Conservation (phyloP, 2,113 vertebrate genomes). For the Grantiella picta region DNA sequence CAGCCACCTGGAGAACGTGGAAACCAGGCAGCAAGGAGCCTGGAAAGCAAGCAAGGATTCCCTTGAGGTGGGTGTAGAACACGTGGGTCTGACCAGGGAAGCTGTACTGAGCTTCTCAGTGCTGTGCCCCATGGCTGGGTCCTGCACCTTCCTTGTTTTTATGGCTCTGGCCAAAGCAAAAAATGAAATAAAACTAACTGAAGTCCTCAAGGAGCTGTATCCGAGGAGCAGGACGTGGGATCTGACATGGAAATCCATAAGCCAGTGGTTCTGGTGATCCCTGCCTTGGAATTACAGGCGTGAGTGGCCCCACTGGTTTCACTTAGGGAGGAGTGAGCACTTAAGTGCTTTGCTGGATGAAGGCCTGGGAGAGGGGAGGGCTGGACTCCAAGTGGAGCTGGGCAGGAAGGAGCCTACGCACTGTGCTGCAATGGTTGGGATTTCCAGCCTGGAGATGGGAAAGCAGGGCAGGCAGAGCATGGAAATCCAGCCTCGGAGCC, state of each 20-base stretch:
- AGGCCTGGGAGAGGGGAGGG: conserved; percentile 43
- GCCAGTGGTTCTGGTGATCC: neutral
- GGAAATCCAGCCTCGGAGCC: neutral
- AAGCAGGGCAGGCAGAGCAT: neutral
- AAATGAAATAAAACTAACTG: neutral
- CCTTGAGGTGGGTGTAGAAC: neutral
- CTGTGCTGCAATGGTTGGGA: neutral
- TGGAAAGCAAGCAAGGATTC: neutral
- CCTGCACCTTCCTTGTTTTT: neutral
- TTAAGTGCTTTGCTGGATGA: conserved; percentile 67
- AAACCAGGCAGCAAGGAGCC: neutral
- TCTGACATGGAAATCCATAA: neutral
- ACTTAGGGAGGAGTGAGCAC: conserved; percentile 36
- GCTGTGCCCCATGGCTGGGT: neutral
- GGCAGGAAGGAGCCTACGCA: conserved; percentile 9
- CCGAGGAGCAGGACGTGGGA: neutral
- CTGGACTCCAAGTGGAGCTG: conserved; percentile 28
- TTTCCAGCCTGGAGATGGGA: conserved; percentile 14
- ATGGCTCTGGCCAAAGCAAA: neutral
- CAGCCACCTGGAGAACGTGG: neutral
- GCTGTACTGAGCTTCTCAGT: neutral
- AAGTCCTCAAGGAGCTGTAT: neutral
- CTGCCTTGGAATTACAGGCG: neutral
- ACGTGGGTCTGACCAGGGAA: neutral
- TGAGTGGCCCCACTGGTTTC: conserved; percentile 25